Percentiles rank a stretch among this genome's conserved stretches.
Evolutionary conservation across 2,888 invertebrate species (phyloP).

Genomic region (Acanthosepion lycidas): DNA sequence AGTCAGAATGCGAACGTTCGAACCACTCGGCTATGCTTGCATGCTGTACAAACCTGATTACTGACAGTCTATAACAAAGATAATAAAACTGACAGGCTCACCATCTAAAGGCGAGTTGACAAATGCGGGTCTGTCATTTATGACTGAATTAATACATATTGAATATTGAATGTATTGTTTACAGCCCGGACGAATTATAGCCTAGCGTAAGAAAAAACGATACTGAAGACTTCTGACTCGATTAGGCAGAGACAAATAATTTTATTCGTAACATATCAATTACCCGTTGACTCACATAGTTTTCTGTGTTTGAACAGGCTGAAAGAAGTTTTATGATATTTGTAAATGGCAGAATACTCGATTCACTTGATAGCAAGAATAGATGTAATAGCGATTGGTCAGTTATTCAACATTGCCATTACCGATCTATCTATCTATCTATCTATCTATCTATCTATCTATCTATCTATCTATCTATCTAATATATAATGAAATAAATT

Average conservation of each 20-base stretch:
- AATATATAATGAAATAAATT: no score
- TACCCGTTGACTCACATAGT: not conserved
- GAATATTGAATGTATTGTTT: not conserved
- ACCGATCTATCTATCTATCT: no score
- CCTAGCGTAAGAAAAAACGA: not conserved
- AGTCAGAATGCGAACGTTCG: no score
- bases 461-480: no score
- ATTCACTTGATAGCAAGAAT: no score
- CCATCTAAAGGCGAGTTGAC: not conserved
- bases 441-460: no score
- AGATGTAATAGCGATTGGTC: no score
- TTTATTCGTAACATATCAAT: not conserved
- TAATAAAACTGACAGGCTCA: not conserved
- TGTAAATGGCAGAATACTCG: no score
- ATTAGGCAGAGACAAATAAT: not conserved
- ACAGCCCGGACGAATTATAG: not conserved
- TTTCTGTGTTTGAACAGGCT: not conserved
- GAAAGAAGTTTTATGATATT: no score
- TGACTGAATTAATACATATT: not conserved
- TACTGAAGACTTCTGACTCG: not conserved
- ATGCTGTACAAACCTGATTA: not conserved
- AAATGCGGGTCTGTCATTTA: not conserved
- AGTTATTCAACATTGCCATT: no score
- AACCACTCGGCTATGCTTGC: not conserved
- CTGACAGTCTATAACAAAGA: not conserved